Evolutionary conservation across 2,888 invertebrate species (phyloP).

Genomic region (Pterobdella sp.): DNA sequence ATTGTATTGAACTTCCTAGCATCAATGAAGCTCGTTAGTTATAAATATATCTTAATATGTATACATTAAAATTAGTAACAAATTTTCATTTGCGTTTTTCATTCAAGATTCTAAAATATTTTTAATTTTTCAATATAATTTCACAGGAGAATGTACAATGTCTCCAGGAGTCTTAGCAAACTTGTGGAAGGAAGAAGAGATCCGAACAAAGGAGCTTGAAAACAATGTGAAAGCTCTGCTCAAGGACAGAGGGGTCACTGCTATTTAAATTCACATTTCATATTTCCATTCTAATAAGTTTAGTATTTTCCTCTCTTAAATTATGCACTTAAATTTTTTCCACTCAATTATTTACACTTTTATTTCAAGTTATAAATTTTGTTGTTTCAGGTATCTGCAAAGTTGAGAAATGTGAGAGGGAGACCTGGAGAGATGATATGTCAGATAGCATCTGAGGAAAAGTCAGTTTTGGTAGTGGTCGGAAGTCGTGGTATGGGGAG

Average conservation of each 20-base stretch:
- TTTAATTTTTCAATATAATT: not conserved
- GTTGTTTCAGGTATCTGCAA: slow-evolving; percentile 27
- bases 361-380: not conserved
- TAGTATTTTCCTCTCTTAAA: not conserved
- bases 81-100: not conserved
- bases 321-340: no score
- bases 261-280: not conserved
- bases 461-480: slow-evolving; percentile 23
- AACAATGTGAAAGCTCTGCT: slow-evolving; percentile 36
- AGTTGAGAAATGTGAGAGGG: slow-evolving; percentile 28
- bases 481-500: slow-evolving; percentile 27
- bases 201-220: slow-evolving; percentile 37
- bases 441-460: slow-evolving; percentile 30
- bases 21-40: slow-evolving; percentile 38
- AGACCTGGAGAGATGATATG: slow-evolving; percentile 31
- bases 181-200: slow-evolving; percentile 40
- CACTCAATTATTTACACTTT: not conserved
- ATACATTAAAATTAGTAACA: not conserved
- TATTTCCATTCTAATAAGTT: not conserved
- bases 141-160: slow-evolving; percentile 38
- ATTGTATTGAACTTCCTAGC: slow-evolving; percentile 39
- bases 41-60: not conserved
- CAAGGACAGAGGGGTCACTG: slow-evolving; percentile 36
- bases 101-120: not conserved
- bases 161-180: slow-evolving; percentile 39